Evolutionary conservation across 2,113 vertebrate species (phyloP), one percentile per base, ranked within the genome.

Genomic region (Echinops telfairi): DNA sequence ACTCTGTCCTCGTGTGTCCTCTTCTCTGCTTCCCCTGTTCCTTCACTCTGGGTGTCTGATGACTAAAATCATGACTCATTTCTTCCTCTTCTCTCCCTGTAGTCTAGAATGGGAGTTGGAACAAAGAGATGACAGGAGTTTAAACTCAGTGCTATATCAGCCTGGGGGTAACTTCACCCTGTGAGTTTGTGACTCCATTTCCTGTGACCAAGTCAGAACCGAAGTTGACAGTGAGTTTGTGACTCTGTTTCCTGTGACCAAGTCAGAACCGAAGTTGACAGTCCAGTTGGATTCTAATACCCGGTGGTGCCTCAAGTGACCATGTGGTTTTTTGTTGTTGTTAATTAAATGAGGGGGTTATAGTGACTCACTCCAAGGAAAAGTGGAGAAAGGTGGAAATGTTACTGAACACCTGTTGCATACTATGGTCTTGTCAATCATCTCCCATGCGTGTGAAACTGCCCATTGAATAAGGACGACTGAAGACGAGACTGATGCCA

Each of bases 41-140:
- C 75, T 77, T 17, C 27, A 3, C n/a, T 15, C 43, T n/a, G 0
- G 6, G 38, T 19, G 57, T 83, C 91, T 86, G 70, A 43, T 88
- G 89, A 83, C 87, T 79, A 36, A 27, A 60, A 87, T n/a, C 0
- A 0, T 93, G 75, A 89, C 95, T 92, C 36, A 73, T 29, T 90
- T 80, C 70, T 86, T 91, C 82, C 85, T 36, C 88, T 77, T 66
- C 10, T 80, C 82, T 94, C 87, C 77, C 89, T 68, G 40, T 27
- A 58, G 81, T 95, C 66, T 66, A 25, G 86, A 23, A 12, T 3
- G 64, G 78, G 57, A 76, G 17, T 76, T 83, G 75, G 82, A 38
- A 71, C 47, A 6, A 31, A 1, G 66, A 23, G 10, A 19, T 38
- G 31, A 86, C 70, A 60, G 6, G 14, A 88, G 36, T n/a, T 78